phyloP scores from a whole-genome alignment of 2,113 vertebrate species.

The Cisticola juncidis region DNA sequence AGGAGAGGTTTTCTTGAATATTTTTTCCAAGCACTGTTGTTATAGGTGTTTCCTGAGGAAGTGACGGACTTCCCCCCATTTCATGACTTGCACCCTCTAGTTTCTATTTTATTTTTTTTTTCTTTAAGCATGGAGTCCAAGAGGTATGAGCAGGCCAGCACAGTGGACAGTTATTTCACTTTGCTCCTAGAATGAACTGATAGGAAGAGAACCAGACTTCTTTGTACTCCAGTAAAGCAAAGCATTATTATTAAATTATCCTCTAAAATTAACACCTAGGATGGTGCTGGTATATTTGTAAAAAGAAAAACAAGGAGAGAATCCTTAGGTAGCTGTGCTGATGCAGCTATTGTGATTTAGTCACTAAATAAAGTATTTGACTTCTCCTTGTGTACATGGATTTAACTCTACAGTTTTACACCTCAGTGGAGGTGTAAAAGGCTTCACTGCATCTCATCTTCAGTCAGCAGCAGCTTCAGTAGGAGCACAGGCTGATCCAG shows the following conservation, averaged over 20 bases:
- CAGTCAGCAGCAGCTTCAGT: background rate
- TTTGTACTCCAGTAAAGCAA: background rate
- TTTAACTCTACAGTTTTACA: background rate
- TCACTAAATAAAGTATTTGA: background rate
- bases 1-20: slow-evolving; percentile 45
- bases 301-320: background rate
- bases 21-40: slow-evolving; percentile 65
- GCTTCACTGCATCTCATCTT: background rate
- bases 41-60: slow-evolving; percentile 72
- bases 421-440: background rate
- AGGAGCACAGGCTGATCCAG: background rate
- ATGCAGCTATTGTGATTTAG: background rate
- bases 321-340: background rate
- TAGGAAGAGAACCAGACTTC: background rate
- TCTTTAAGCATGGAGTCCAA: background rate
- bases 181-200: background rate
- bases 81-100: slow-evolving; percentile 1
- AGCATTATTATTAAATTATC: background rate
- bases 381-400: background rate
- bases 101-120: background rate
- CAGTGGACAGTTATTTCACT: slow-evolving; percentile 19
- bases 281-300: background rate
- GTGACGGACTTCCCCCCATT: slow-evolving; percentile 7
- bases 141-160: background rate
- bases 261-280: background rate